Evolutionary conservation across 2,888 invertebrate species (phyloP).

Genomic region (Noctua fimbriata): DNA sequence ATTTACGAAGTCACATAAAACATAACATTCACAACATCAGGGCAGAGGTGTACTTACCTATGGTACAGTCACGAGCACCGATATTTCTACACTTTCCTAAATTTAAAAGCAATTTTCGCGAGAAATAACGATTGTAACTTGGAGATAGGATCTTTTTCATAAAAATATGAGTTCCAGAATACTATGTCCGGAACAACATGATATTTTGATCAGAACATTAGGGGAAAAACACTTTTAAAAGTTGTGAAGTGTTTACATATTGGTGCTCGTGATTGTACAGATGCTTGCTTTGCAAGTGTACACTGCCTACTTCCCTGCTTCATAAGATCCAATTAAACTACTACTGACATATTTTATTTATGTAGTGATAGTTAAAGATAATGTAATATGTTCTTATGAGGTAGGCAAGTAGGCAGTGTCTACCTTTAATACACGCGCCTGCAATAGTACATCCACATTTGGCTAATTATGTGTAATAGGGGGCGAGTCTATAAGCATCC

Average conservation of each 20-base stretch:
- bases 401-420: neutral
- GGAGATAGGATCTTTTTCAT: too few species aligned
- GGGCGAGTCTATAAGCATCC: neutral
- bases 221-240: too few species aligned
- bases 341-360: neutral
- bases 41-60: neutral
- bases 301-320: neutral
- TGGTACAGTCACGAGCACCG: too few species aligned
- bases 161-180: too few species aligned
- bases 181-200: too few species aligned
- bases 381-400: neutral
- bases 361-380: neutral
- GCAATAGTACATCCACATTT: neutral
- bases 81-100: too few species aligned
- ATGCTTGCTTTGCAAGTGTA: neutral
- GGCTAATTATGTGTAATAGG: neutral
- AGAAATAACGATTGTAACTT: too few species aligned
- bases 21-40: neutral
- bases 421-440: neutral
- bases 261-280: neutral
- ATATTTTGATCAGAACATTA: too few species aligned
- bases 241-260: too few species aligned
- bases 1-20: neutral
- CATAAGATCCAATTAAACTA: neutral
- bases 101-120: too few species aligned